Evolutionary conservation across 2,113 vertebrate species (phyloP).

Genomic region (Gadus macrocephalus): DNA sequence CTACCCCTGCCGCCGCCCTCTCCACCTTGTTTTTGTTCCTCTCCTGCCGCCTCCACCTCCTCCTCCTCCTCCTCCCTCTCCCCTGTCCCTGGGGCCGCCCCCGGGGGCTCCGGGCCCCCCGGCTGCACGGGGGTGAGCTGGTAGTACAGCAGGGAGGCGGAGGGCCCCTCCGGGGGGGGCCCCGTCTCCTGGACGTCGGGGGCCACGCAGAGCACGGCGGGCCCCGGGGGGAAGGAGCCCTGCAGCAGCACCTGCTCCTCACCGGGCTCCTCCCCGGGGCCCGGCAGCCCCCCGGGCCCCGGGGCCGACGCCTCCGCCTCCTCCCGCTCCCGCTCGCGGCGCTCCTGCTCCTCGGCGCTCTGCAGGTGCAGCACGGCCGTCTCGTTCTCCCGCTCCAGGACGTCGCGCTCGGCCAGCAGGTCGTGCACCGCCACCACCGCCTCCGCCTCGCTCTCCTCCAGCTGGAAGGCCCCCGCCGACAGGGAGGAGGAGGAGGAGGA

Average conservation of each 20-base stretch:
- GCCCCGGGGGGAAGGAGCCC: conserved; percentile 79
- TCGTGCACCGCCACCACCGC: conserved; percentile 52
- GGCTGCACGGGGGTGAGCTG: conserved; percentile 77
- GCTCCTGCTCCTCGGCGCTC: conserved; percentile 89
- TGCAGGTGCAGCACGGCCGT: conserved; percentile 92
- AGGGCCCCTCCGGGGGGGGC: conserved; percentile 65
- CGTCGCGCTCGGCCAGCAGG: conserved; percentile 65
- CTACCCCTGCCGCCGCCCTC: not conserved
- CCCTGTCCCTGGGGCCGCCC: conserved; percentile 27
- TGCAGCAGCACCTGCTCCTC: conserved; percentile 75
- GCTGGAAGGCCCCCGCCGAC: conserved; percentile 30
- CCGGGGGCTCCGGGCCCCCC: conserved; percentile 45
- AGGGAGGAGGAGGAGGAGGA: too few species aligned
- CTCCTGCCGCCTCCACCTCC: conserved; percentile 17
- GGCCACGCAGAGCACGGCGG: conserved; percentile 83
- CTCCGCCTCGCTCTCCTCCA: conserved; percentile 53
- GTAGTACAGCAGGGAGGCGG: conserved; percentile 79
- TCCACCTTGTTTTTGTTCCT: conserved; percentile 9
- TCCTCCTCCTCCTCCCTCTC: conserved; percentile 19
- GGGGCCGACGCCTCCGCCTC: conserved; percentile 56
- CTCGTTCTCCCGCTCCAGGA: conserved; percentile 81
- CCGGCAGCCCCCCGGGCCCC: conserved; percentile 53
- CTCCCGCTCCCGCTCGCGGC: conserved; percentile 82
- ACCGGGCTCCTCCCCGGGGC: conserved; percentile 60
- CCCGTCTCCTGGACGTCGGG: conserved; percentile 66